A percentile compares a stretch with the other conserved stretches of the same genome.
These are phyloP conservation scores for Tetragonisca angustula DNA, from an alignment of 2,888 invertebrate genomes.

Conservation along the genomic window DNA sequence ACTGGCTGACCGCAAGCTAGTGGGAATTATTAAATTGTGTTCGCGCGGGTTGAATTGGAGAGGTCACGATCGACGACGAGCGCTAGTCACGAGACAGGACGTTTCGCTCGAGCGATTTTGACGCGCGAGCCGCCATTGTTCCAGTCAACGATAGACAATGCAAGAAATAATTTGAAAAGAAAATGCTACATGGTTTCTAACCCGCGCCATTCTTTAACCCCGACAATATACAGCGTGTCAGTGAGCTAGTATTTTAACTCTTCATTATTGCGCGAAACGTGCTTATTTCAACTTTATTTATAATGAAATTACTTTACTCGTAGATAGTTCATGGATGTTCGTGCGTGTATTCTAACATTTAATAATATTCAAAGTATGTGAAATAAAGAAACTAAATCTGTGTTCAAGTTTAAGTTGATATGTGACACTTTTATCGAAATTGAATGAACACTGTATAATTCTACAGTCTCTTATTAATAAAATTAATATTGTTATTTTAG, in stretches of 20 bases:
- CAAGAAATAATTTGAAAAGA: background rate
- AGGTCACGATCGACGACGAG: conserved; percentile 50
- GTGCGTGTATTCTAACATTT: background rate
- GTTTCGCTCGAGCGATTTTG: conserved; percentile 31
- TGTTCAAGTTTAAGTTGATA: too few relatives aligned
- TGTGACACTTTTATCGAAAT: too few relatives aligned
- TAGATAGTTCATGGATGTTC: background rate
- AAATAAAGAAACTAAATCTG: too few relatives aligned
- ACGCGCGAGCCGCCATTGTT: conserved; percentile 16
- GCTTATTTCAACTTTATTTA: background rate
- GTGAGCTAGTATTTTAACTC: background rate
- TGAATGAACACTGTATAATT: too few relatives aligned
- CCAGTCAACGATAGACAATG: background rate
- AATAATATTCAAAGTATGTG: too few relatives aligned
- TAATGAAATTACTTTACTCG: background rate
- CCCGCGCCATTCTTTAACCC: background rate
- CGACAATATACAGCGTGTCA: background rate
- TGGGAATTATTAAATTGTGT: conserved; percentile 52
- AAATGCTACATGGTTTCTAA: background rate
- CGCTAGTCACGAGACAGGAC: conserved; percentile 48
- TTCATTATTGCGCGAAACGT: background rate
- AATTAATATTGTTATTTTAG: too few relatives aligned
- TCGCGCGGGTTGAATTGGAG: conserved; percentile 37
- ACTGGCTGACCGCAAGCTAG: background rate
- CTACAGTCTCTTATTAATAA: too few relatives aligned